phyloP scores from a whole-genome alignment of 2,797 vertebrate species.

The Pseudochirops corinnae region DNA sequence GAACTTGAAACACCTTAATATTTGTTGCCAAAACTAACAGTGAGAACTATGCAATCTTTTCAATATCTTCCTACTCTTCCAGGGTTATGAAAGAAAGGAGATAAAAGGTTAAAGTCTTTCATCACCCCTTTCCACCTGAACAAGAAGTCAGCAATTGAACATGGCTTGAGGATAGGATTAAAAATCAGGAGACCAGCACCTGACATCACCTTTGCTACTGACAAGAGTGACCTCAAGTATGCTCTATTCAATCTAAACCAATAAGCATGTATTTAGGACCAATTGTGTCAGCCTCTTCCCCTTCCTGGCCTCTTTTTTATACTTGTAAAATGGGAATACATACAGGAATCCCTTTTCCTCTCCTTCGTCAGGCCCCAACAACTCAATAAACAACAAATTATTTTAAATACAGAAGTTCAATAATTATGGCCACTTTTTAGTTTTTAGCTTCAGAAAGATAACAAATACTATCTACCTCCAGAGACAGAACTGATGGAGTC shows the following conservation, averaged over 20 bases:
- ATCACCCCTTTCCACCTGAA: background rate
- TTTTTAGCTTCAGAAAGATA: background rate
- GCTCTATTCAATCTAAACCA: background rate
- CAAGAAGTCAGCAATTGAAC: background rate
- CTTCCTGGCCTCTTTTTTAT: background rate
- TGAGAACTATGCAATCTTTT: constrained; percentile 47
- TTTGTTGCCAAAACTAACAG: constrained; percentile 53
- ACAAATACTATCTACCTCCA: background rate
- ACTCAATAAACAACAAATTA: background rate
- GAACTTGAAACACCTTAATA: background rate
- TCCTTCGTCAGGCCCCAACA: background rate
- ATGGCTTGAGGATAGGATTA: background rate
- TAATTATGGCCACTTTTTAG: background rate
- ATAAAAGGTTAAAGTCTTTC: background rate
- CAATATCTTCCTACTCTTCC: background rate
- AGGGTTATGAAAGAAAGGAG: background rate
- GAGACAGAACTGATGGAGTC: background rate
- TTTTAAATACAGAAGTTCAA: background rate
- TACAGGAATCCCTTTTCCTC: background rate
- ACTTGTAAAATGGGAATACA: background rate
- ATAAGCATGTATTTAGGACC: background rate
- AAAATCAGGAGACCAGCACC: background rate
- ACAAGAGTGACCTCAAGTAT: background rate
- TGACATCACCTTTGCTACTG: background rate
- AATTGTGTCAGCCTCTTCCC: background rate